Evolutionary conservation across 2,888 invertebrate genomes (phyloP).

Genomic region (Drosophila demipolita): DNA sequence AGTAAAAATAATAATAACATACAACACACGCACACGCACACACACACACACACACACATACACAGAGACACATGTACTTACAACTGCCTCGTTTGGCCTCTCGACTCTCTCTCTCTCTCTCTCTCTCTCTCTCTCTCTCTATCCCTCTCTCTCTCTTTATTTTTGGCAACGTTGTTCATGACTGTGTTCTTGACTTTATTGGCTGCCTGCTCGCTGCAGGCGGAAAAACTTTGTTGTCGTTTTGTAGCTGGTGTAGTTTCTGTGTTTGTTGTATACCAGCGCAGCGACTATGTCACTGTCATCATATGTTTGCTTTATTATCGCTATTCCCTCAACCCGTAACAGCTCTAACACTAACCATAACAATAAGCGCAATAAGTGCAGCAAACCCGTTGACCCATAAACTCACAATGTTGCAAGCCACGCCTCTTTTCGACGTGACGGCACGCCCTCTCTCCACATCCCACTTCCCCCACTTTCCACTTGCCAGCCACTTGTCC

Average conservation of each 20-base stretch:
- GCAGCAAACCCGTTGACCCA: slow-evolving; percentile 73
- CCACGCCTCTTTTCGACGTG: slow-evolving; percentile 6
- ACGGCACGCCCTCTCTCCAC: slow-evolving; percentile 2
- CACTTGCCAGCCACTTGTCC: slow-evolving; percentile 21
- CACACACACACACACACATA: slow-evolving; percentile 7
- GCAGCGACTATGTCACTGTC: slow-evolving; percentile 23
- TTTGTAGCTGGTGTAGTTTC: slow-evolving; percentile 14
- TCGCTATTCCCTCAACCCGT: slow-evolving; percentile 60
- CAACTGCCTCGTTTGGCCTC: slow-evolving; percentile 59
- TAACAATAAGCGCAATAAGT: slow-evolving; percentile 69
- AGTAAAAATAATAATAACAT: slow-evolving; percentile 80
- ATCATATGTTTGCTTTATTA: slow-evolving; percentile 78
- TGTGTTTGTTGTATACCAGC: slow-evolving; percentile 11
- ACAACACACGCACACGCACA: slow-evolving; percentile 32
- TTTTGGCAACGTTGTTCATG: slow-evolving; percentile 76
- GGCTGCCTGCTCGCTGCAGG: slow-evolving; percentile 60
- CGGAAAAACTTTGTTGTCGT: slow-evolving; percentile 48
- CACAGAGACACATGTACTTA: slow-evolving; percentile 11
- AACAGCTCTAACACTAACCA: slow-evolving; percentile 66
- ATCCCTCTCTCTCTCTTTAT: slow-evolving; percentile 32
- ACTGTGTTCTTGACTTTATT: slow-evolving; percentile 78
- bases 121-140: slow-evolving; percentile 22
- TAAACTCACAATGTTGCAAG: slow-evolving; percentile 72
- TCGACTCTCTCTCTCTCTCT: slow-evolving; percentile 36
- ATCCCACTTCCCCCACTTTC: not conserved